Conservation (phyloP, 1,140 invertebrate species). For the Philotrypesis tridentata region DNA sequence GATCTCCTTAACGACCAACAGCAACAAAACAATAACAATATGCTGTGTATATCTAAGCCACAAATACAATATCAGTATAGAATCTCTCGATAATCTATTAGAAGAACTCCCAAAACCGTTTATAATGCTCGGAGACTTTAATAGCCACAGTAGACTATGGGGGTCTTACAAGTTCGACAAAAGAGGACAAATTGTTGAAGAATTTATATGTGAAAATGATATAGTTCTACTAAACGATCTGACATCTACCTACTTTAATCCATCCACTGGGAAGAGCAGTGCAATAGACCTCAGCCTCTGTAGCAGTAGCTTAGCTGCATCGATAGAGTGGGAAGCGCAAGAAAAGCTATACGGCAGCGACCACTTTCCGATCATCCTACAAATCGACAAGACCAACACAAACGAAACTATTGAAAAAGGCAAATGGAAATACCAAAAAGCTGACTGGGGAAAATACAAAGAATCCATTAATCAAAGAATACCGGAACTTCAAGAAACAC, state of each 20-base stretch:
- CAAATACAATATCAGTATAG: too few species aligned
- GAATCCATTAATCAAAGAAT: not conserved
- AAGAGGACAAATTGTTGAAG: constrained; percentile 56
- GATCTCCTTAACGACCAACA: not conserved
- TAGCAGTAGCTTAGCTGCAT: constrained; percentile 50
- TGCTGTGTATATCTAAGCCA: constrained; percentile 61
- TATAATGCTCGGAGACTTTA: constrained; percentile 60
- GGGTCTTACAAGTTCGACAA: constrained; percentile 56
- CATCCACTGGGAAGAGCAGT: constrained; percentile 49
- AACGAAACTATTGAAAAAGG: constrained; percentile 49
- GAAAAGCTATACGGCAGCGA: constrained; percentile 60
- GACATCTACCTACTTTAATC: constrained; percentile 55
- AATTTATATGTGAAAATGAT: constrained; percentile 49
- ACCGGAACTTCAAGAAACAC: constrained; percentile 3
- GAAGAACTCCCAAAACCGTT: constrained; percentile 59
- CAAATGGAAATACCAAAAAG: constrained; percentile 55
- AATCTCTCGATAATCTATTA: too few species aligned
- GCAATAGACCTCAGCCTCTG: constrained; percentile 57
- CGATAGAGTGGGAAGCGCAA: constrained; percentile 58
- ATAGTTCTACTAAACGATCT: constrained; percentile 55
- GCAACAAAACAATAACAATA: constrained; percentile 48
- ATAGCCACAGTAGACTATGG: constrained; percentile 62
- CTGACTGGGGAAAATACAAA: constrained; percentile 39
- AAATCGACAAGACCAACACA: constrained; percentile 7
- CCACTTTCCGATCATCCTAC: constrained; percentile 57